Conservation (phyloP, 2,888 invertebrate genomes). For the Meandrusa payeni region DNA sequence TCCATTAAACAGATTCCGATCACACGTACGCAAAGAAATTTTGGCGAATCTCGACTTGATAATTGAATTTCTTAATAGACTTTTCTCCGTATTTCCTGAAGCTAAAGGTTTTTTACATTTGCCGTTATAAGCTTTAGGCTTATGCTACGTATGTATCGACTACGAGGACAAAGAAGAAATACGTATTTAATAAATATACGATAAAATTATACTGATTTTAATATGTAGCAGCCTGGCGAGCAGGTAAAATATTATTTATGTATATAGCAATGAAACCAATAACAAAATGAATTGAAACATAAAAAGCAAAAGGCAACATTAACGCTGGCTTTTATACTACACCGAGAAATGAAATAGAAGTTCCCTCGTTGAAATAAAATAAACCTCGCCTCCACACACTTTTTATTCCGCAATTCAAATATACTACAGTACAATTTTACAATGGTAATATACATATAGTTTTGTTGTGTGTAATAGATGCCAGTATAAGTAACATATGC, state of each 20-base stretch:
- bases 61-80: slow-evolving; percentile 16
- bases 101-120: no score
- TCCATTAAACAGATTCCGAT: not conserved
- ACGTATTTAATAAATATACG: no score
- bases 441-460: no score
- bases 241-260: slow-evolving; percentile 9
- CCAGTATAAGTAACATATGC: no score
- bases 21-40: slow-evolving; percentile 3
- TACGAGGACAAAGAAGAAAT: no score
- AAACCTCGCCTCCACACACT: not conserved
- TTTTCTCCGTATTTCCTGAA: not conserved
- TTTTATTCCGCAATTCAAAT: not conserved
- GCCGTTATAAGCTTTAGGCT: no score
- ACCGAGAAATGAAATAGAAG: not conserved
- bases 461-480: no score
- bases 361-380: slow-evolving; percentile 6
- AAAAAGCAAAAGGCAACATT: not conserved
- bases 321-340: slow-evolving; percentile 2
- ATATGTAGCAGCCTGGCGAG: no score
- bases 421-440: no score
- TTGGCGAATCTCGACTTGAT: not conserved
- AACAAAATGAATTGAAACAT: not conserved
- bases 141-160: no score
- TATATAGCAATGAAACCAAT: slow-evolving; percentile 4
- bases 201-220: slow-evolving; percentile 4